Conservation (phyloP, 2,888 invertebrate species). For the Tiliacea aurago region DNA sequence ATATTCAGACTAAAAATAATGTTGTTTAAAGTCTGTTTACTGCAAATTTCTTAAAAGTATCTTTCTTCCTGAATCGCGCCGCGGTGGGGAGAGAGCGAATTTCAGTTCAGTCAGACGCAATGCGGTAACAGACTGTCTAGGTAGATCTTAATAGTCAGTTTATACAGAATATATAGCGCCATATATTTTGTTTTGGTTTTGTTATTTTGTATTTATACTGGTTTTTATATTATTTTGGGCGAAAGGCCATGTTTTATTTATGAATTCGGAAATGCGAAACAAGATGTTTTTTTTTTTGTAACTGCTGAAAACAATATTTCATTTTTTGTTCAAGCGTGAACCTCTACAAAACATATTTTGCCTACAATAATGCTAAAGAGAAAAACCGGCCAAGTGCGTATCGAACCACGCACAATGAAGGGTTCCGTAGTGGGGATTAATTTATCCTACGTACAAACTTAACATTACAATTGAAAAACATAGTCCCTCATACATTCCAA, state of each 20-base stretch:
- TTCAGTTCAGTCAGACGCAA: slow-evolving; percentile 51
- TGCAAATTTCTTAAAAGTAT: slow-evolving; percentile 38
- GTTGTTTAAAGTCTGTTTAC: slow-evolving; percentile 56
- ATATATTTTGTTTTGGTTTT: slow-evolving; percentile 36
- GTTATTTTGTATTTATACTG: slow-evolving; percentile 4
- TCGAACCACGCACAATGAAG: too few relatives aligned
- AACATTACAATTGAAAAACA: too few relatives aligned
- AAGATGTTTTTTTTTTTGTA: neutral
- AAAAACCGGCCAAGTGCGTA: too few relatives aligned
- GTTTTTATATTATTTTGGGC: neutral
- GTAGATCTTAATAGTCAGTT: slow-evolving; percentile 22
- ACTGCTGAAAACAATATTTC: neutral
- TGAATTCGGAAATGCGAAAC: neutral
- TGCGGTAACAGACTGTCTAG: slow-evolving; percentile 45
- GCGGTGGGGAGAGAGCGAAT: slow-evolving; percentile 28
- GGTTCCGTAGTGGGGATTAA: too few relatives aligned
- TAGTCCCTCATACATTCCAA: too few relatives aligned
- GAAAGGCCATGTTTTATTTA: slow-evolving; percentile 18
- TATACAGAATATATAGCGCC: slow-evolving; percentile 31
- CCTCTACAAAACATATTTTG: neutral
- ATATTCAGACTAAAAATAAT: too few relatives aligned
- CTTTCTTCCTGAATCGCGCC: neutral
- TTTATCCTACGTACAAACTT: too few relatives aligned
- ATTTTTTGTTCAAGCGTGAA: neutral
- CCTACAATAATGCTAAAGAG: neutral